Base-by-base conservation (phyloP, 1,140 invertebrate species). In the Drosophila simulans region DNA sequence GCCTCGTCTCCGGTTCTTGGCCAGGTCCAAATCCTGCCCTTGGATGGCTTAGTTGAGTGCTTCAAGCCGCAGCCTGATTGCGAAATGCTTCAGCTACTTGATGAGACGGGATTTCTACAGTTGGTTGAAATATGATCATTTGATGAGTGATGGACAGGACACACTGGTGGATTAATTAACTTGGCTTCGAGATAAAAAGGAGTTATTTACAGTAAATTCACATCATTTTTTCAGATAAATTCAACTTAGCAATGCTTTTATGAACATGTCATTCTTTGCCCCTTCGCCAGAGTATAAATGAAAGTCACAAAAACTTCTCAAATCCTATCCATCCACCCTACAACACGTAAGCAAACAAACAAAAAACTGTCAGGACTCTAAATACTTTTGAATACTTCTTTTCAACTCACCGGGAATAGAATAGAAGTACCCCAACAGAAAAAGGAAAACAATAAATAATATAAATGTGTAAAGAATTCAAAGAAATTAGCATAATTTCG, bases 381-480 rank as follows among this genome's bases (percentile, higher is more conserved):
- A 88, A 86, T 86, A 83, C 83, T 88, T 86, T 88, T 71, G 51
- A 55, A 72, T 71, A 74, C 57, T 72, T 71, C 49, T 76, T 75
- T 63, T 46, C 48, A 81, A 76, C 72, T 76, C 62, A 25, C 35
- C 46, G 59, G 31, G 31, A 76, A 62, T 70, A 62, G 55, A 63
- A 71, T 51, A 59, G 25, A 34, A 56, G 27, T 22, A 45, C 49
- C 35, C 20, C 11, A 4, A 40, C 4, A 42, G 48, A 54, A 54
- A 49, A 78, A 65, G 48, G 37, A 76, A 86, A 86, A 88, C 84
- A 88, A 86, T 88, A 86, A 86, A 88, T 83, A 79, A 86, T 79
- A 88, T 88, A 86, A 86, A 88, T 86, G 80, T 88, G 82, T 79
- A 76, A 82, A 63, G 70, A 59, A 86, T 88, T 76, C 75, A 25